phyloP scores from a whole-genome alignment of 1,140 invertebrate genomes.

The Ips nitidus region DNA sequence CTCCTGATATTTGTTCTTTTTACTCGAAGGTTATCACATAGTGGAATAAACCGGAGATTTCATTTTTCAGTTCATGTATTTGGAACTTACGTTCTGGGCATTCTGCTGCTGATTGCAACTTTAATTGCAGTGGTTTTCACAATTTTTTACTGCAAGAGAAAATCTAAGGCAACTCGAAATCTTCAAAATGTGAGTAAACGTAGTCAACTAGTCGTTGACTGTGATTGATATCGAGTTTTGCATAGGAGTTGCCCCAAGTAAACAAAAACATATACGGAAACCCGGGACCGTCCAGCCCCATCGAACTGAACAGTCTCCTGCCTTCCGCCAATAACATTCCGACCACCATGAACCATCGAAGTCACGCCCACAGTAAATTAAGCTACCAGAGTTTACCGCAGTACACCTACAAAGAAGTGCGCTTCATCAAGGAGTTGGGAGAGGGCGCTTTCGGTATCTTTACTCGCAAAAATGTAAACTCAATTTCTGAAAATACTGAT shows the following conservation, averaged over 20 bases:
- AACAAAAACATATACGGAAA: slow-evolving; percentile 78
- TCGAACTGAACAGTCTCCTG: slow-evolving; percentile 77
- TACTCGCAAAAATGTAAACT: background rate
- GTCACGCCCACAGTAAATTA: slow-evolving; percentile 45
- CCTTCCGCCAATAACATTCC: slow-evolving; percentile 56
- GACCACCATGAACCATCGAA: slow-evolving; percentile 32
- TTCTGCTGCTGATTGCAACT: slow-evolving; percentile 52
- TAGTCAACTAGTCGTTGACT: background rate
- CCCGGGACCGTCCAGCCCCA: slow-evolving; percentile 61
- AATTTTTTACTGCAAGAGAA: slow-evolving; percentile 58
- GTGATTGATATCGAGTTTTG: slow-evolving; percentile 4
- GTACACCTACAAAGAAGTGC: slow-evolving; percentile 76
- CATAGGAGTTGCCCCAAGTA: slow-evolving; percentile 63
- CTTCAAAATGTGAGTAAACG: slow-evolving; percentile 59
- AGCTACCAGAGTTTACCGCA: slow-evolving; percentile 64
- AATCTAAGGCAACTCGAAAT: slow-evolving; percentile 59
- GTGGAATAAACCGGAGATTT: background rate
- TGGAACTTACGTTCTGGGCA: slow-evolving; percentile 62
- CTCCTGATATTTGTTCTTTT: too few species aligned
- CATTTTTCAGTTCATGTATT: slow-evolving; percentile 57
- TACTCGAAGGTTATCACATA: too few species aligned
- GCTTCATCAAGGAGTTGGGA: slow-evolving; percentile 91
- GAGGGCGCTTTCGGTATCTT: slow-evolving; percentile 91
- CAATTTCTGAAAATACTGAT: background rate
- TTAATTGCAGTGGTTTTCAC: slow-evolving; percentile 52